Conservation (phyloP, 1,140 invertebrate species). For the Tyrophagus putrescentiae region DNA sequence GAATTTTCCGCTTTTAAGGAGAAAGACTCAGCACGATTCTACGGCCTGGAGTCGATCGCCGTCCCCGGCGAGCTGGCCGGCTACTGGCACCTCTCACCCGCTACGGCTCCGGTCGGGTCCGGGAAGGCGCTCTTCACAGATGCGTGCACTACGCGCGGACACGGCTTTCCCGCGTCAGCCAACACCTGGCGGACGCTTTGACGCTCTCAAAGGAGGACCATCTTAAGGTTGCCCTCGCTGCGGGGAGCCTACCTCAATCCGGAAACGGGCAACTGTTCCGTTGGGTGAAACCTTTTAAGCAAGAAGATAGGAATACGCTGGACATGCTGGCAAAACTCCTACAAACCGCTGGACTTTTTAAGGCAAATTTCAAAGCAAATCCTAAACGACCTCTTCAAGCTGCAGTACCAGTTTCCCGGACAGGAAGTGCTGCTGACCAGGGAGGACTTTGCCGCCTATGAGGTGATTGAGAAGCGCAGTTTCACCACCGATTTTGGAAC, state of each 20-base stretch:
- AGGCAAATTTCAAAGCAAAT: slow-evolving; percentile 24
- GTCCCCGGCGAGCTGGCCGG: slow-evolving; percentile 82
- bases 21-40: slow-evolving; percentile 32
- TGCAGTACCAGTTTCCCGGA: slow-evolving; percentile 19
- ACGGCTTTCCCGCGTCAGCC: slow-evolving; percentile 53
- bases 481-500: slow-evolving; percentile 62
- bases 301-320: slow-evolving; percentile 36
- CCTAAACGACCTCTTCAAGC: slow-evolving; percentile 20
- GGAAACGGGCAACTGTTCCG: too few species aligned
- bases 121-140: slow-evolving; percentile 63
- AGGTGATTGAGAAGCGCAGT: slow-evolving; percentile 47
- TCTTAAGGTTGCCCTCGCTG: slow-evolving; percentile 36
- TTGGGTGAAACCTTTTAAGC: slow-evolving; percentile 33
- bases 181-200: slow-evolving; percentile 46
- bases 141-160: slow-evolving; percentile 53
- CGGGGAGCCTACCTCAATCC: slow-evolving; percentile 13
- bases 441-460: slow-evolving; percentile 40
- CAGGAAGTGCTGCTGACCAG: slow-evolving; percentile 33
- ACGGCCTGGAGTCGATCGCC: slow-evolving; percentile 55
- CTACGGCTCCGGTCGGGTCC: slow-evolving; percentile 62
- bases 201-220: slow-evolving; percentile 37
- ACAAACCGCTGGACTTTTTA: slow-evolving; percentile 32
- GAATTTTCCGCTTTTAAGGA: slow-evolving; percentile 21
- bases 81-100: slow-evolving; percentile 61
- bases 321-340: slow-evolving; percentile 35